A percentile compares a stretch with the other conserved stretches of the same genome.
phyloP scores from a whole-genome alignment of 2,113 vertebrate genomes.

The Hystrix cristata region DNA sequence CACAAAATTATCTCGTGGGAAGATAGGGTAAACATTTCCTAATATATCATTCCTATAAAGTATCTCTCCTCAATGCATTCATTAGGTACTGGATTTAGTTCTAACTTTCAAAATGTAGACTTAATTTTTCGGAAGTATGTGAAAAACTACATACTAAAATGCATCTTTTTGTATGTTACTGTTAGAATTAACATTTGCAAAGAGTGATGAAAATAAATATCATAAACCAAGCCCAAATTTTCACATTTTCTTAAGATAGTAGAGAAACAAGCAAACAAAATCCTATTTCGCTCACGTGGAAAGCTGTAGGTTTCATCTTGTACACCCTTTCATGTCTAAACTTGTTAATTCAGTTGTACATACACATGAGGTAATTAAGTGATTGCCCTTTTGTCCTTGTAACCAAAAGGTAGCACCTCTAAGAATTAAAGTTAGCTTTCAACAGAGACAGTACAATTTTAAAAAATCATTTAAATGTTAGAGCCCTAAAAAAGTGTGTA shows the following conservation, averaged over 20 bases:
- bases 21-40: conserved; percentile 82
- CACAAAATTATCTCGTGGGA: conserved; percentile 80
- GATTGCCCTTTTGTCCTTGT: conserved; percentile 83
- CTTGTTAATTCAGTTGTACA: conserved; percentile 80
- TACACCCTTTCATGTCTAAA: conserved; percentile 76
- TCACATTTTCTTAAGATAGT: conserved; percentile 50
- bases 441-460: conserved; percentile 55
- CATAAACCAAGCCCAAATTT: conserved; percentile 79
- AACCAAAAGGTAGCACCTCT: conserved; percentile 74
- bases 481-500: neutral
- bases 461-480: conserved; percentile 66
- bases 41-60: conserved; percentile 59
- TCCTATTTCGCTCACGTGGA: conserved; percentile 13
- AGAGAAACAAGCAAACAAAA: conserved; percentile 64
- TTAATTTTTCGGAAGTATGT: conserved; percentile 79
- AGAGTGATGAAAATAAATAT: conserved; percentile 63
- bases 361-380: conserved; percentile 82
- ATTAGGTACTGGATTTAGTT: conserved; percentile 77
- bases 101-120: conserved; percentile 3
- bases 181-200: conserved; percentile 67
- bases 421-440: conserved; percentile 71
- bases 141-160: conserved; percentile 75
- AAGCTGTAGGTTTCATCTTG: conserved; percentile 31
- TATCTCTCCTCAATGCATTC: conserved; percentile 73
- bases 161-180: conserved; percentile 67